Evolutionary conservation across 2,797 vertebrate species (phyloP).

Genomic region (Sebastes reedi): DNA sequence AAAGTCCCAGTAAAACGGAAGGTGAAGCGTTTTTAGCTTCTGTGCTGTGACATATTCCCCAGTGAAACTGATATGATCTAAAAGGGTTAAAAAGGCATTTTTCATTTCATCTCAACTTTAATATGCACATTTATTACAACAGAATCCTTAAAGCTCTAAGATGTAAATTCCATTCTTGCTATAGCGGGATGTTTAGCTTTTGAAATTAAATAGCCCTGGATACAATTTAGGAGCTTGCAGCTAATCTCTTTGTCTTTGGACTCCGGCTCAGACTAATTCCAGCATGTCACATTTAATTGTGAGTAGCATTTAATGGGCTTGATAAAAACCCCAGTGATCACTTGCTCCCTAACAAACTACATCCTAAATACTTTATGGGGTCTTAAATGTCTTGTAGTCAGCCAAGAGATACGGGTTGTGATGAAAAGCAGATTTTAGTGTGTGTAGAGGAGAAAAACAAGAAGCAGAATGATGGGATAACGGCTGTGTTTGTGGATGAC

Average conservation of each 20-base stretch:
- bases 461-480: not conserved
- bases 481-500: not conserved
- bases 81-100: not conserved
- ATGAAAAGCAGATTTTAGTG: conserved; percentile 26
- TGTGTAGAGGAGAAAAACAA: conserved; percentile 21
- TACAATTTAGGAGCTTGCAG: conserved; percentile 44
- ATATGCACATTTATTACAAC: not conserved
- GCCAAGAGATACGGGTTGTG: conserved; percentile 42
- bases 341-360: conserved; percentile 73
- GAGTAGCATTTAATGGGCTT: conserved; percentile 73
- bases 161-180: not conserved
- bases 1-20: no score
- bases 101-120: not conserved
- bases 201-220: conserved; percentile 47
- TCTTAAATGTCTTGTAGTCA: conserved; percentile 72
- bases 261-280: conserved; percentile 61
- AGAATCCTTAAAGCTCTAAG: not conserved
- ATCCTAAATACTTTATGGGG: conserved; percentile 76
- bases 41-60: no score
- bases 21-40: no score
- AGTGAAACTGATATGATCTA: no score
- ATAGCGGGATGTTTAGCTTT: conserved; percentile 36
- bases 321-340: conserved; percentile 74
- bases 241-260: conserved; percentile 66
- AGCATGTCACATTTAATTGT: conserved; percentile 74